Evolutionary conservation across 2,888 invertebrate species (phyloP).

Genomic region (Caenorhabditis sulstoni): DNA sequence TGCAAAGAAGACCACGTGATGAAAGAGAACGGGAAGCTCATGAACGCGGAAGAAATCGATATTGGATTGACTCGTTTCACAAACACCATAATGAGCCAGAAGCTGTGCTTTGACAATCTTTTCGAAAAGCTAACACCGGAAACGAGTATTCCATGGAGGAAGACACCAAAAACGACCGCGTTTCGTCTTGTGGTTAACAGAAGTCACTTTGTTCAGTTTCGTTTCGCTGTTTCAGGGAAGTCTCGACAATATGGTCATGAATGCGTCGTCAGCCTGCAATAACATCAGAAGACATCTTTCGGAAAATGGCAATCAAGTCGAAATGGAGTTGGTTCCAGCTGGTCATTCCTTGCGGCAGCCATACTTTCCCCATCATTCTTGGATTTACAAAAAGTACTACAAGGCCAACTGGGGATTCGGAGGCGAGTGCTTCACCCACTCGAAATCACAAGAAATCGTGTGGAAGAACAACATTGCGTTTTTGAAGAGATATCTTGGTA

Average conservation of each 20-base stretch:
- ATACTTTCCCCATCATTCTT: constrained; percentile 54
- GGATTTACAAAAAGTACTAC: constrained; percentile 52
- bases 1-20: constrained; percentile 17
- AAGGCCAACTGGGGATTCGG: constrained; percentile 58
- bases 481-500: constrained; percentile 42
- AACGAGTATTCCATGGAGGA: constrained; percentile 24
- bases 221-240: not conserved
- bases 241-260: constrained; percentile 14
- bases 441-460: constrained; percentile 34
- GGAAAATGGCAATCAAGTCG: not conserved
- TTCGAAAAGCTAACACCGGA: constrained; percentile 16
- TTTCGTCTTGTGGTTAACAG: constrained; percentile 26
- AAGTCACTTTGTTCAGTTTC: too few relatives aligned
- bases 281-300: constrained; percentile 4
- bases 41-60: constrained; percentile 14
- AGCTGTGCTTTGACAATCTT: constrained; percentile 3
- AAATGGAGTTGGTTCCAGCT: constrained; percentile 39
- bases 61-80: constrained; percentile 9
- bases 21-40: constrained; percentile 25
- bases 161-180: constrained; percentile 6
- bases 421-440: constrained; percentile 56
- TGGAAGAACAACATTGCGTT: too few relatives aligned
- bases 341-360: constrained; percentile 62
- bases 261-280: not conserved
- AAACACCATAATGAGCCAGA: constrained; percentile 11